A percentile compares a stretch with the other conserved stretches of the same genome.
Conservation (phyloP, 2,113 vertebrate genomes). For the Drymodes brunneopygia region DNA sequence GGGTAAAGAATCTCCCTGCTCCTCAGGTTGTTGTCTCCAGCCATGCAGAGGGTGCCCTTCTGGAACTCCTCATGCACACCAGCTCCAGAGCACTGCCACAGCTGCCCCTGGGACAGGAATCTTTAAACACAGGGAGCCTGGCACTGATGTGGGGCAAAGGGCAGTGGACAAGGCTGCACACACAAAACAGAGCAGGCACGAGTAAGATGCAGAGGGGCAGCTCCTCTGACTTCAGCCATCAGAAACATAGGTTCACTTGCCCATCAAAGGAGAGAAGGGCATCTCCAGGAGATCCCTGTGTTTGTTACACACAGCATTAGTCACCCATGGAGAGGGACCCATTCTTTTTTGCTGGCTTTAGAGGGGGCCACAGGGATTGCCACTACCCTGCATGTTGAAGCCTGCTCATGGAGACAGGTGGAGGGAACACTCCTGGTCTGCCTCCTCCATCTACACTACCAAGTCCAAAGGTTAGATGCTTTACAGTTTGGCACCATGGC, state of each 20-base stretch:
- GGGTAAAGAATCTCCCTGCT: background rate
- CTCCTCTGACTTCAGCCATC: background rate
- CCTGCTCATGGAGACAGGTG: background rate
- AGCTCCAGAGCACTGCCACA: background rate
- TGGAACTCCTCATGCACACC: rapidly evolving
- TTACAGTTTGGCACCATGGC: background rate
- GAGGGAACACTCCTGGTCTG: background rate
- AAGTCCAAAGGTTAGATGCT: background rate
- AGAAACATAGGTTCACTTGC: background rate
- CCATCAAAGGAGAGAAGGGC: background rate
- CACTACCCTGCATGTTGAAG: rapidly evolving
- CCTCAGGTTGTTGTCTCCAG: background rate
- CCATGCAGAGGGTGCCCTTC: background rate
- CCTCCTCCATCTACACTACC: background rate
- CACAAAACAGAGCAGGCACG: rapidly evolving
- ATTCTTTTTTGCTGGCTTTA: background rate
- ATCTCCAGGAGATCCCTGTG: background rate
- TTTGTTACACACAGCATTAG: background rate
- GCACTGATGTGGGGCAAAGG: rapidly evolving
- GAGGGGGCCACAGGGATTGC: background rate
- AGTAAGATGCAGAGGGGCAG: background rate
- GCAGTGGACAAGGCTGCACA: background rate
- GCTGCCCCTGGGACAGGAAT: background rate
- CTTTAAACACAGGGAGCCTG: background rate
- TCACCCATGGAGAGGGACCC: too few relatives aligned